These are phyloP conservation scores for Halichondria panicea DNA, from an alignment of 37 sponge, comb jelly and placozoan species.

Conservation along the genomic window DNA sequence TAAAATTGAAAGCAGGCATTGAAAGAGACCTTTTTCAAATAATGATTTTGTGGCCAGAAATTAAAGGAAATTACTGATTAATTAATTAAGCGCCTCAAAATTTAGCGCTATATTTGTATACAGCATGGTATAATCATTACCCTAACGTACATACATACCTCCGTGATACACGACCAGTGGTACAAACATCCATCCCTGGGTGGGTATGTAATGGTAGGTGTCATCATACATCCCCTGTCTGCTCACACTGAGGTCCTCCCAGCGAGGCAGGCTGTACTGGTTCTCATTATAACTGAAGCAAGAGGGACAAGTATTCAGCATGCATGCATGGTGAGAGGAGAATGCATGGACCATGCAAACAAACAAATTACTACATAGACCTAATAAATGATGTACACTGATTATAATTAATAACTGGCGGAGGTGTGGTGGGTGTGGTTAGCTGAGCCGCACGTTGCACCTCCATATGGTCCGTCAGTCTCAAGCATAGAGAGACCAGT, in stretches of 20 bases:
- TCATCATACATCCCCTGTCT: constrained; percentile 66
- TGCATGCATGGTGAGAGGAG: no score
- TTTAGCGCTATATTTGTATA: no score
- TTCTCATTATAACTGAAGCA: constrained; percentile 52
- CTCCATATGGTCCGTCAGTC: no score
- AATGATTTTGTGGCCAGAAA: background rate
- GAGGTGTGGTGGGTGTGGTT: no score
- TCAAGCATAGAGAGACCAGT: no score
- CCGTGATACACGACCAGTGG: constrained; percentile 62
- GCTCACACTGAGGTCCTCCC: constrained; percentile 65
- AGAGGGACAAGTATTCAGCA: no score
- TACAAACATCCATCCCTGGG: constrained; percentile 73
- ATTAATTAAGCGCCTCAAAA: background rate
- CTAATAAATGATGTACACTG: no score
- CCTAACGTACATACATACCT: constrained; percentile 24
- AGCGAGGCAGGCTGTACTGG: constrained; percentile 59
- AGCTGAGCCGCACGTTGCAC: no score
- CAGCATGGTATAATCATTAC: no score
- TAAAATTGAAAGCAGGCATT: background rate
- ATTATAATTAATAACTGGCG: no score
- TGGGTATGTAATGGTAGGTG: constrained; percentile 70
- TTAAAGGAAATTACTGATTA: background rate
- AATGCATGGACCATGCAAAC: no score
- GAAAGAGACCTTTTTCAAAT: background rate
- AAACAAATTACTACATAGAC: no score